Base-by-base conservation (phyloP, 2,113 vertebrate genomes). In the Saimiri boliviensis region DNA sequence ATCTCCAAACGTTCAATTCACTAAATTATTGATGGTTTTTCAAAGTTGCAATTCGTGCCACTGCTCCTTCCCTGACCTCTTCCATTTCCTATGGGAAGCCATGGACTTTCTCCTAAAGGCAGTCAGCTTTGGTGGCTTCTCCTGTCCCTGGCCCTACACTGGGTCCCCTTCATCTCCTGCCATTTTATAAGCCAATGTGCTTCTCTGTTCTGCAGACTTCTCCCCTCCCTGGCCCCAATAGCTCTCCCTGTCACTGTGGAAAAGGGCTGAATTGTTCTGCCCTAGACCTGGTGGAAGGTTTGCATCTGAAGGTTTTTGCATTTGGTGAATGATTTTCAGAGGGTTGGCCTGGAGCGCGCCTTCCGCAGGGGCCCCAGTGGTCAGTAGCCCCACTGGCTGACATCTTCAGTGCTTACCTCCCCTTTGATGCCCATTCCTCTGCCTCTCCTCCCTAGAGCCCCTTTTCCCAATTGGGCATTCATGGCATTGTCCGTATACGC, bases 111-210 rank as follows among this genome's bases (percentile, higher is more conserved):
- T 89, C 42, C 68, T 66, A 7, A 45, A 86, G n/a, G 80, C 25
- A 35, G 40, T 10, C 23, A 47, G 1, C 23, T 23, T 30, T 6
- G 2, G 5, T 16, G 47, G 14, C 47, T 47, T 89, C 20, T 77
- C n/a, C 20, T 17, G 8, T 25, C 35, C 58, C 42, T 52, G 23
- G 30, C 49, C 27, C 19, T 49, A 4, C 11, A 0, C 11, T 0
- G 35, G 4, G 40, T 58, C 56, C 21, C 20, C 37, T 71, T 25
- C 40, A 17, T 30, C 77, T 80, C 27, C 21, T 42, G 47, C 81
- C 30, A 54, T 76, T 54, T 30, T 45, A 16, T 73, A 68, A 49
- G 40, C 60, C 73, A 63, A n/a, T 2, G 20, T 3, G 1, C 37
- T 52, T 77, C 42, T 86, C 70, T n/a, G 71, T 89, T 82, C 54